A percentile compares a stretch with the other conserved stretches of the same genome.
Conservation (phyloP, 2,888 invertebrate species). For the Empis livida region DNA sequence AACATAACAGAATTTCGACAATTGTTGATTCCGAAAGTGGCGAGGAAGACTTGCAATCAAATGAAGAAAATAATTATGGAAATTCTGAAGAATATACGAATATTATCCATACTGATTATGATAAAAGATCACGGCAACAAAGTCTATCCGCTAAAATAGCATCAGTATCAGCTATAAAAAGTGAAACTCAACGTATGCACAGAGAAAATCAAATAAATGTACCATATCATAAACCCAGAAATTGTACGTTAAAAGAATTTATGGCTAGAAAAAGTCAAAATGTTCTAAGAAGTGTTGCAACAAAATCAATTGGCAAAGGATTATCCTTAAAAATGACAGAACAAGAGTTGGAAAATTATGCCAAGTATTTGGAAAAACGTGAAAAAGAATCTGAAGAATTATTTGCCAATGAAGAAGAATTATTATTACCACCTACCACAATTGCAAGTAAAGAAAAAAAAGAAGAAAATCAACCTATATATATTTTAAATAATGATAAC, state of each 20-base stretch:
- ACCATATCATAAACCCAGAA: conserved; percentile 79
- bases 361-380: conserved; percentile 36
- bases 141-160: conserved; percentile 56
- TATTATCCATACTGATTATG: not conserved
- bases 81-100: not conserved
- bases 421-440: too few relatives aligned
- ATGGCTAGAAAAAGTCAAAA: conserved; percentile 36
- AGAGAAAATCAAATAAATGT: conserved; percentile 62
- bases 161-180: conserved; percentile 59
- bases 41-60: not conserved
- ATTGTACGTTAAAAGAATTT: conserved; percentile 67
- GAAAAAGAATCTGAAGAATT: not conserved
- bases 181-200: conserved; percentile 70
- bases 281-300: conserved; percentile 15
- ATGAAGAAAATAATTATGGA: not conserved
- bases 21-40: not conserved
- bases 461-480: not conserved
- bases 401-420: not conserved
- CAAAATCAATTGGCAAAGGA: conserved; percentile 17
- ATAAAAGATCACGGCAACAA: not conserved
- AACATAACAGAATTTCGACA: not conserved
- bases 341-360: conserved; percentile 50
- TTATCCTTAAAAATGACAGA: conserved; percentile 49
- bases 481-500: conserved; percentile 5
- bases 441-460: not conserved